Base-by-base conservation (phyloP, 2,113 vertebrate genomes). In the Misgurnus mizolepis region DNA sequence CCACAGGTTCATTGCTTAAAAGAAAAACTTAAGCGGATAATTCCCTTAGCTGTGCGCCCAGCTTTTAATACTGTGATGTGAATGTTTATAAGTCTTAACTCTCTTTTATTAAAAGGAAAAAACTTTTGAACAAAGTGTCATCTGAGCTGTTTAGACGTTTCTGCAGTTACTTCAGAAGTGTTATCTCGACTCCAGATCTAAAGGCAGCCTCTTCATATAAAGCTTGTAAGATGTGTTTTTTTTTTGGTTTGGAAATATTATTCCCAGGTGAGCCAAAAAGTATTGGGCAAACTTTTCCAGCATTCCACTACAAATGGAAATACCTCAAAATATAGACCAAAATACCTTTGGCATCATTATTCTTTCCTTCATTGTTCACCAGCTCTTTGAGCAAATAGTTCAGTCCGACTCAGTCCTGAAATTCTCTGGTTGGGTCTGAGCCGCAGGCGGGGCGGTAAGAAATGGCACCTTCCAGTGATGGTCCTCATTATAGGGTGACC, bases 291-390 rank as follows among this genome's bases (percentile, higher is more conserved):
- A 39, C 9, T 60, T 40, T 75, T 74, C 66, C 70, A 43, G 58
- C 43, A 49, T 41, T 64, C 67, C 27, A 69, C 55, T 61, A 34
- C 70, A 66, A 58, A 76, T 55, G 60, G 74, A 82, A 85, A 83
- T 64, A 72, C 70, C 70, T 50, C 79, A 67, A 70, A 82, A 80
- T 82, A 79, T 49, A 83, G 85, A 88, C 86, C 77, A 88, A 58
- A 90, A 90, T 85, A 87, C 85, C 90, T 91, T 93, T 91, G 92
- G 90, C 91, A 89, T 89, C 75, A 85, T 78, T 76, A 22, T 50
- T 67, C 62, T 55, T 67, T 66, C 62, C 47, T 53, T 77, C 34
- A 77, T 77, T 66, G 82, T 88, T 87, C 81, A 87, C 78, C 45
- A 82, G 14, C 64, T 82, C 83, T 86, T 68, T 50, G 65, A 85